Conservation (phyloP, 2,797 vertebrate genomes). For the Crocodylus rhombifer region DNA sequence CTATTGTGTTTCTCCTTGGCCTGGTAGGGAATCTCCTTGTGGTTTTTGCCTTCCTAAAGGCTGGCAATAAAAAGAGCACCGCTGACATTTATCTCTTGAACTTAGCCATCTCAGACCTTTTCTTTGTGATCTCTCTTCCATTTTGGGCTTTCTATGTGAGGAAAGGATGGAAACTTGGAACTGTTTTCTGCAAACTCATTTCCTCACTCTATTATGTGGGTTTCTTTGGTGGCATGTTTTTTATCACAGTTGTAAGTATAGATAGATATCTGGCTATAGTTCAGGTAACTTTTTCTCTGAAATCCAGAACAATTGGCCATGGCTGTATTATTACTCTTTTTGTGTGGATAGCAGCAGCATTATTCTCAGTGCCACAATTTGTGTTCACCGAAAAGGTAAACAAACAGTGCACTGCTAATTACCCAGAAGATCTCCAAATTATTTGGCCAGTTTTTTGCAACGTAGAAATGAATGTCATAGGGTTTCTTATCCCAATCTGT, state of each 20-base stretch:
- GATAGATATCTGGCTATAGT: constrained; percentile 94
- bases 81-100: constrained; percentile 93
- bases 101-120: constrained; percentile 90
- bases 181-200: constrained; percentile 82
- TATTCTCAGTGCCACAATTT: constrained; percentile 89
- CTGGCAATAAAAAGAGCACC: constrained; percentile 84
- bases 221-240: constrained; percentile 91
- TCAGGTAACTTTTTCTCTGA: constrained; percentile 85
- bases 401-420: constrained; percentile 73
- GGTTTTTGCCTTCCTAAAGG: constrained; percentile 83
- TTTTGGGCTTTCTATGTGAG: constrained; percentile 86
- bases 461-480: constrained; percentile 85
- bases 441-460: constrained; percentile 78
- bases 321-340: constrained; percentile 81
- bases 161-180: constrained; percentile 84
- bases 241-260: constrained; percentile 90
- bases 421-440: constrained; percentile 72
- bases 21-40: constrained; percentile 89
- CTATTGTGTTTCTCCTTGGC: constrained; percentile 85
- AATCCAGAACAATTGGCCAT: constrained; percentile 80
- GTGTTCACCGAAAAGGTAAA: constrained; percentile 76
- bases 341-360: constrained; percentile 84
- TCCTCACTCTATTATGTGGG: constrained; percentile 86
- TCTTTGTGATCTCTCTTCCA: constrained; percentile 89
- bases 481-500: constrained; percentile 85